Conservation (phyloP, 2,888 invertebrate genomes). For the Volucella zonaria region DNA sequence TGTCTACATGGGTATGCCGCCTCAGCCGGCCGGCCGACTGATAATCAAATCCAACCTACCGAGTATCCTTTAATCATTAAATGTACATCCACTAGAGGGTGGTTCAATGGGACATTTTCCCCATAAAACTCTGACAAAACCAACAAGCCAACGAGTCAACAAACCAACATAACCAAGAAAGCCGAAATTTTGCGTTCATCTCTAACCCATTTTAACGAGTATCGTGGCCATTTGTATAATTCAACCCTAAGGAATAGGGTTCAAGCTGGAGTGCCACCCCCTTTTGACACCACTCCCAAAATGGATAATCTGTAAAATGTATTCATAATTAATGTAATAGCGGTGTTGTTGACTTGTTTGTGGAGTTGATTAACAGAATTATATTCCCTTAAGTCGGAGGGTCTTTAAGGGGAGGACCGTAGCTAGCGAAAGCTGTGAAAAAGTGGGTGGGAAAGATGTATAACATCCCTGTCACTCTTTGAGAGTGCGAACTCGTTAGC, state of each 20-base stretch:
- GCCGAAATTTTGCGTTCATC: constrained; percentile 20
- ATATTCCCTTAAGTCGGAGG: constrained; percentile 49
- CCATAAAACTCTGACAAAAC: constrained; percentile 38
- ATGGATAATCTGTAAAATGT: constrained; percentile 61
- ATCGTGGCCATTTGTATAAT: constrained; percentile 63
- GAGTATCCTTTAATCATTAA: constrained; percentile 15
- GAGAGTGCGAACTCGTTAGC: constrained; percentile 19
- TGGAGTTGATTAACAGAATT: constrained; percentile 67
- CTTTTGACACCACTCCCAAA: constrained; percentile 27
- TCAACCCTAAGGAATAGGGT: constrained; percentile 47
- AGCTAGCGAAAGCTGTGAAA: not conserved
- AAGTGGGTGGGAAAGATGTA: constrained; percentile 8
- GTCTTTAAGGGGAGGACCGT: too few relatives aligned
- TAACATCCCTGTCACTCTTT: not conserved
- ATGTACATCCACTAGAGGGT: constrained; percentile 35
- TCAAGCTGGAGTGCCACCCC: constrained; percentile 3
- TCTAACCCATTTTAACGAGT: constrained; percentile 4
- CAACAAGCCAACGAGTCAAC: too few relatives aligned
- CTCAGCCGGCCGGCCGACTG: not conserved
- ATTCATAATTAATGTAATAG: constrained; percentile 70
- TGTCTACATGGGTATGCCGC: not conserved
- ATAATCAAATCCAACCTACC: constrained; percentile 25
- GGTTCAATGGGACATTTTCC: constrained; percentile 6
- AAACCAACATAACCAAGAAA: not conserved
- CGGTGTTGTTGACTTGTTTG: constrained; percentile 62